These are phyloP conservation scores for Musca vetustissima DNA, from an alignment of 1,140 invertebrate species.

Conservation along the genomic window DNA sequence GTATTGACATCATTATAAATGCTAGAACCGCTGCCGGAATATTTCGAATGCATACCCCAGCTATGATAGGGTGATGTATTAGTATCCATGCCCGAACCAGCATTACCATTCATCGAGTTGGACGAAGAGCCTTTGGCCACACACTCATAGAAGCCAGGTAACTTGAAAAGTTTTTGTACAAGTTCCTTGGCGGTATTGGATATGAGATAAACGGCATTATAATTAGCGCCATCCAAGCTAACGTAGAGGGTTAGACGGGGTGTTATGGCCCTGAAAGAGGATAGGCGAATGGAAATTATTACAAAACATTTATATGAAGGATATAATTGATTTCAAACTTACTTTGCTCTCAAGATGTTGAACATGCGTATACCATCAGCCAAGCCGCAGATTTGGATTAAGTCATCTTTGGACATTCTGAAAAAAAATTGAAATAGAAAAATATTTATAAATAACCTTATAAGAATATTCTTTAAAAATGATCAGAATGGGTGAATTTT, in stretches of 20 bases:
- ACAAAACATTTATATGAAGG: neutral
- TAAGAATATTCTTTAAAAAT: too few species aligned
- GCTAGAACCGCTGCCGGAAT: constrained; percentile 54
- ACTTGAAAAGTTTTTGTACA: constrained; percentile 63
- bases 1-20: constrained; percentile 56
- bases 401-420: constrained; percentile 81
- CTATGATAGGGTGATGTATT: constrained; percentile 38
- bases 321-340: constrained; percentile 50
- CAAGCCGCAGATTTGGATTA: constrained; percentile 91
- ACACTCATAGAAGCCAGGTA: constrained; percentile 53
- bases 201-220: constrained; percentile 79
- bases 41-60: constrained; percentile 54
- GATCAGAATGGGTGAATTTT: too few species aligned
- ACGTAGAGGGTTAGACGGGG: constrained; percentile 81
- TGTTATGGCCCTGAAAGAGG: constrained; percentile 63
- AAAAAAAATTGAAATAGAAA: constrained; percentile 24
- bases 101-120: constrained; percentile 31
- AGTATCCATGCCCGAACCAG: constrained; percentile 27
- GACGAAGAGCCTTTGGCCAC: constrained; percentile 37
- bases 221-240: constrained; percentile 67
- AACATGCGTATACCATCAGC: constrained; percentile 88
- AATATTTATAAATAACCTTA: too few species aligned
- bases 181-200: constrained; percentile 68
- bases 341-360: constrained; percentile 83
- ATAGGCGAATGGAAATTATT: neutral